Evolutionary conservation across 1,140 invertebrate genomes (phyloP).

Genomic region (Drosophila nebulosa): DNA sequence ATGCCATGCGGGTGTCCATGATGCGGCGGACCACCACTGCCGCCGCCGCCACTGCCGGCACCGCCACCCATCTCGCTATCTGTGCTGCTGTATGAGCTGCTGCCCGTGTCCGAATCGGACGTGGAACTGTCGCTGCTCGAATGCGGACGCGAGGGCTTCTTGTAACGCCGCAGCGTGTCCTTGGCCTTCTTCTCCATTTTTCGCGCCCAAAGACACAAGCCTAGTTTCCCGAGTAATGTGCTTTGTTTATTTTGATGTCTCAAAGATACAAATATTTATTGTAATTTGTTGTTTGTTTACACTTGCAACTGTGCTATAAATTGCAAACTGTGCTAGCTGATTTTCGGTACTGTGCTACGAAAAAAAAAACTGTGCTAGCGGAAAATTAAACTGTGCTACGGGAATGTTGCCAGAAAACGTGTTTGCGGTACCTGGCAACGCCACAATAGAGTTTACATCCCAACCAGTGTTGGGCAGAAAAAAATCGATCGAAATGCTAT

Average conservation of each 20-base stretch:
- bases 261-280: conserved; percentile 1
- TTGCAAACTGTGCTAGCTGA: too few relatives aligned
- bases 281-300: neutral
- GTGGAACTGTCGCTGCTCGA: conserved; percentile 78
- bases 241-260: neutral
- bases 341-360: too few relatives aligned
- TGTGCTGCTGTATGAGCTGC: conserved; percentile 72
- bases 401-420: neutral
- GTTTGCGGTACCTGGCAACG: neutral
- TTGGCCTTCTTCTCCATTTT: conserved; percentile 76
- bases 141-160: conserved; percentile 66
- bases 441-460: neutral
- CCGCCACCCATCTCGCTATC: conserved; percentile 57
- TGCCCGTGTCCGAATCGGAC: conserved; percentile 67
- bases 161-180: conserved; percentile 69
- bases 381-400: too few relatives aligned
- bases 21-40: conserved; percentile 10
- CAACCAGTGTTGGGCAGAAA: neutral
- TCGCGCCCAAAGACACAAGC: neutral
- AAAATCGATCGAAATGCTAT: neutral
- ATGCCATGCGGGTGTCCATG: conserved; percentile 38
- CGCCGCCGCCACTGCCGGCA: neutral
- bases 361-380: too few relatives aligned
- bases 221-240: neutral
- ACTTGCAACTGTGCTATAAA: too few relatives aligned